Evolutionary conservation across 1,140 invertebrate species (phyloP).

Genomic region (Neoseiulus cucumeris): DNA sequence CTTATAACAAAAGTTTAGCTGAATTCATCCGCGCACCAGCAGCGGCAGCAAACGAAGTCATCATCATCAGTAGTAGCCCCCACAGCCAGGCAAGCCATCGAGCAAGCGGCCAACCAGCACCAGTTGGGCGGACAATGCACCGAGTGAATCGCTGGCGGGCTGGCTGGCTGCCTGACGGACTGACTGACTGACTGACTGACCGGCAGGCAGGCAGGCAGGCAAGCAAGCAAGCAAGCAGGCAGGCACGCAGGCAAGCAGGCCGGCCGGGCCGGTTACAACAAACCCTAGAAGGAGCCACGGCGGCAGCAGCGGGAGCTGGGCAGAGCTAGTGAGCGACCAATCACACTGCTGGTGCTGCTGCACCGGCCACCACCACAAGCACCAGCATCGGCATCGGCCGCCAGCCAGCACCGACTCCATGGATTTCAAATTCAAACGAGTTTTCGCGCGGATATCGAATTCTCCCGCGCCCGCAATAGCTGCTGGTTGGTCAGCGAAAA

Average conservation of each 20-base stretch:
- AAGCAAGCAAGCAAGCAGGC: not conserved
- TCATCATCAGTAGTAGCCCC: too few species aligned
- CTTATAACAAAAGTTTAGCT: too few species aligned
- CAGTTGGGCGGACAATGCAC: too few species aligned
- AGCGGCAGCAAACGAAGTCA: too few species aligned
- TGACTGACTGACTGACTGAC: not conserved
- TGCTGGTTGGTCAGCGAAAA: not conserved
- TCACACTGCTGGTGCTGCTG: not conserved
- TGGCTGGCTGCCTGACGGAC: not conserved
- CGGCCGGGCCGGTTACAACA: not conserved
- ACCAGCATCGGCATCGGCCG: too few species aligned
- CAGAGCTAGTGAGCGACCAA: not conserved
- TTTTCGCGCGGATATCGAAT: constrained; percentile 7
- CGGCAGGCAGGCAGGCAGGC: not conserved
- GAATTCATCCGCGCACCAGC: too few species aligned
- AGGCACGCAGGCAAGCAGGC: too few species aligned
- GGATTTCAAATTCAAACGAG: constrained; percentile 9
- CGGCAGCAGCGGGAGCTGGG: too few species aligned
- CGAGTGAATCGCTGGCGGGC: too few species aligned
- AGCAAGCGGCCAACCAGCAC: too few species aligned
- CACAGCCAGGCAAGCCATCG: too few species aligned
- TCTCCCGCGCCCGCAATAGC: not conserved
- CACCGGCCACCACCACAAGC: not conserved
- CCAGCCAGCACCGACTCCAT: not conserved
- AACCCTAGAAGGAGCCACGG: not conserved